phyloP scores from a whole-genome alignment of 1,140 invertebrate species.

The Trigoniulus corallinus region DNA sequence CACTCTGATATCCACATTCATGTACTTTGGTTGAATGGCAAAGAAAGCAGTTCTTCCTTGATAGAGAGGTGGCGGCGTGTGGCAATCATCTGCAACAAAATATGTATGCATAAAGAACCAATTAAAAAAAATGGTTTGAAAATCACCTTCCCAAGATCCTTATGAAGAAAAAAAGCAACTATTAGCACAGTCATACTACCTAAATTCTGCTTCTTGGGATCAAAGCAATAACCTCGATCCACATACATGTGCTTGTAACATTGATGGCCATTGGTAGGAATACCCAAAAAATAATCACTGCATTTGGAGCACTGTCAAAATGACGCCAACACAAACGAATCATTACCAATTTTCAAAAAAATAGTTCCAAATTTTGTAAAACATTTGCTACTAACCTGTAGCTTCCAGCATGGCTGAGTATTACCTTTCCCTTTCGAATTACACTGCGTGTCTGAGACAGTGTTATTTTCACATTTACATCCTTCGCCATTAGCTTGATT shows the following conservation, averaged over 20 bases:
- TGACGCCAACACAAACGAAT: not conserved
- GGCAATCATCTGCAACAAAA: conserved; percentile 61
- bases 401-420: conserved; percentile 61
- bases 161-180: conserved; percentile 8
- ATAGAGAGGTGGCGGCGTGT: conserved; percentile 57
- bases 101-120: conserved; percentile 10
- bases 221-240: conserved; percentile 84
- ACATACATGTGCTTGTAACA: conserved; percentile 89
- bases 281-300: conserved; percentile 76
- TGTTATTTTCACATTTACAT: conserved; percentile 90
- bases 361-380: too few species aligned
- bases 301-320: conserved; percentile 71
- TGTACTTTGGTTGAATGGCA: conserved; percentile 81
- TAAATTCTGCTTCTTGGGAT: conserved; percentile 69
- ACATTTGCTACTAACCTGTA: conserved; percentile 24
- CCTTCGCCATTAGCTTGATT: conserved; percentile 79
- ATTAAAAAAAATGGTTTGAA: not conserved
- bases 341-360: not conserved
- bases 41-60: conserved; percentile 83
- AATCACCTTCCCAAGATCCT: not conserved
- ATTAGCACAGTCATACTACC: not conserved
- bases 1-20: conserved; percentile 91
- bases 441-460: conserved; percentile 70
- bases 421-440: conserved; percentile 31
- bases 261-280: conserved; percentile 81